Base-by-base conservation (phyloP, 37 sponge, comb jelly and placozoan species). In the Ianthella basta region DNA sequence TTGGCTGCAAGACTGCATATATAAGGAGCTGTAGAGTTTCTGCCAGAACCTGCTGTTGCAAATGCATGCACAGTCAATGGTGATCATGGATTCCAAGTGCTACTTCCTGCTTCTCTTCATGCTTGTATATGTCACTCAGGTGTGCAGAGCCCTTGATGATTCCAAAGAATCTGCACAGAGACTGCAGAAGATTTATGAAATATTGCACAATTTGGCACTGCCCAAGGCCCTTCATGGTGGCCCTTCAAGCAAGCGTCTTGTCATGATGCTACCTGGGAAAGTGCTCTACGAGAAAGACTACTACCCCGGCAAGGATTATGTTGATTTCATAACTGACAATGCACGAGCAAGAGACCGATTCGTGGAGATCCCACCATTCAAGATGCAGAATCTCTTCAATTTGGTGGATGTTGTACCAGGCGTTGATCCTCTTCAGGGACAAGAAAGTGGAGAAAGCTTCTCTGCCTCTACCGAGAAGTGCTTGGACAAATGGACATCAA, bases 251-350 rank as follows among this genome's bases (percentile, higher is more conserved):
- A 68, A 80, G 59, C 72, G 90, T 18, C 84, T 89, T 0, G 72
- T 89, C 33, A 61, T 89, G 56, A 29, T 85, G 61, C 38, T 81
- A n/a, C 90, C 90, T 16, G 90, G 90, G 19, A 89, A 89, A 60
- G 86, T 89, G 23, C 90, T 85, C 19, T 84, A 74, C 59, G 80
- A 82, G 37, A 79, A 68, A 68, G 90, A 89, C 67, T 89, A 89
- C 65, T 85, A 41, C 59, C 90, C 90, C 14, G 90, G 90, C 18
- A 25, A 54, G 0, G 86, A 80, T 23, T 89, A 89, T 68, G 53
- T 82, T 29, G 79, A 66, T 15, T 44, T 44, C 50, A 44, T 44
- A 10, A 56, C 55, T 27, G 20, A 79, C 25, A 73, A 77, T 41
- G 20, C n/a, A 36, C 2, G 32, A 35, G 60, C 24, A 10, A 41